A percentile compares a stretch with the other conserved stretches of the same genome.
phyloP scores from a whole-genome alignment of 2,113 vertebrate species.

The Leucoraja erinaceus region DNA sequence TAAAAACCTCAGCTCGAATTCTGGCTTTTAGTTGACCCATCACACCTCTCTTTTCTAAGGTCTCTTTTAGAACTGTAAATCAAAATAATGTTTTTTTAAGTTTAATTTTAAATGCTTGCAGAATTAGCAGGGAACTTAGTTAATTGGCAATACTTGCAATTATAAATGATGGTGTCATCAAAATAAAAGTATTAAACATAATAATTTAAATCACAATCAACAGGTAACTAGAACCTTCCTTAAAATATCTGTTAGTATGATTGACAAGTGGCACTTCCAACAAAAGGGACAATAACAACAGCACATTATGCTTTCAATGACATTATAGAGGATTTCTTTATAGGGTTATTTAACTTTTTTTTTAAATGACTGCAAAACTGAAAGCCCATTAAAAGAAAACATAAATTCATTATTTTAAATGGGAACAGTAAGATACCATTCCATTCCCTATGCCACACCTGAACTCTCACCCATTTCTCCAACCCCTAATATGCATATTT shows the following conservation, averaged over 20 bases:
- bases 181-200: background rate
- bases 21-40: slow-evolving; percentile 75
- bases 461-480: background rate
- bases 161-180: background rate
- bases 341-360: too few species aligned
- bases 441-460: background rate
- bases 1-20: slow-evolving; percentile 87
- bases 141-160: background rate
- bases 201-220: background rate
- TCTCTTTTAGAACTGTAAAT: slow-evolving; percentile 75
- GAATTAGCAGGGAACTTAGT: background rate
- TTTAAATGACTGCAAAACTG: background rate
- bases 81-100: slow-evolving; percentile 27
- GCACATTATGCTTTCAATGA: too few species aligned
- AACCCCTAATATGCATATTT: background rate
- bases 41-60: slow-evolving; percentile 76
- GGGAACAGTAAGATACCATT: background rate
- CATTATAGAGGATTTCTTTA: too few species aligned
- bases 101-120: background rate
- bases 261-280: too few species aligned
- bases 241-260: background rate
- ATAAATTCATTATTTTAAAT: background rate
- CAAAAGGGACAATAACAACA: too few species aligned
- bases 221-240: background rate
- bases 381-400: background rate